Evolutionary conservation across 2,797 vertebrate genomes (phyloP).

Genomic region (Parauchenoglanis punctatus): DNA sequence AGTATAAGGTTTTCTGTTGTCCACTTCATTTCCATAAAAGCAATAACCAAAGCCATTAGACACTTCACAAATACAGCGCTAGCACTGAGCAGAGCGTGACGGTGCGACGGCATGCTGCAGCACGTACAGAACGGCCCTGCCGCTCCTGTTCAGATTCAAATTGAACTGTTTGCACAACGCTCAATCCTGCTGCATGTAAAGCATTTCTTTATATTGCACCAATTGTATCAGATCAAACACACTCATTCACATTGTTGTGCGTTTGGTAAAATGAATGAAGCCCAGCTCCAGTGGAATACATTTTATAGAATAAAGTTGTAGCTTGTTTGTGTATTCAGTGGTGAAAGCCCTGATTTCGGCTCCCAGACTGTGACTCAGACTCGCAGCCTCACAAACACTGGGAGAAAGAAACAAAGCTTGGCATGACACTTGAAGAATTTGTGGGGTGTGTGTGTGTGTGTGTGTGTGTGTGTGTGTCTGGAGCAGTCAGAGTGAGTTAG

Average conservation of each 20-base stretch:
- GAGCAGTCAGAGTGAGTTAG: not conserved
- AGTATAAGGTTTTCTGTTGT: not conserved
- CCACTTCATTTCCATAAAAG: not conserved
- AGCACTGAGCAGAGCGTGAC: not conserved
- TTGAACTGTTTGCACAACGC: not conserved
- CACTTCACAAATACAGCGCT: not conserved
- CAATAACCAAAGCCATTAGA: not conserved
- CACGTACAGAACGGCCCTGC: not conserved
- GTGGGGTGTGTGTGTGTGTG: not conserved
- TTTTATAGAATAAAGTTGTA: not conserved
- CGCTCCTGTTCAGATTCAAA: not conserved
- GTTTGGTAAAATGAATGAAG: not conserved
- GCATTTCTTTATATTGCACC: not conserved
- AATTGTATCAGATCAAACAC: not conserved
- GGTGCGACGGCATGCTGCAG: not conserved
- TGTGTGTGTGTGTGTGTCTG: not conserved
- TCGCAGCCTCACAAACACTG: not conserved
- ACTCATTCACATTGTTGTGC: not conserved
- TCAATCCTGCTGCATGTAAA: not conserved
- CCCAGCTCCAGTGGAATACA: not conserved
- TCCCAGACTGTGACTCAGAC: conserved; percentile 20
- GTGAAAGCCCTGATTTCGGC: conserved; percentile 15
- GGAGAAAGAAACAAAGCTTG: not conserved
- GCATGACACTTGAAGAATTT: not conserved
- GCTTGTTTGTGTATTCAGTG: conserved; percentile 3